Conservation (phyloP, 2,888 invertebrate genomes). For the Acleris sparsana region DNA sequence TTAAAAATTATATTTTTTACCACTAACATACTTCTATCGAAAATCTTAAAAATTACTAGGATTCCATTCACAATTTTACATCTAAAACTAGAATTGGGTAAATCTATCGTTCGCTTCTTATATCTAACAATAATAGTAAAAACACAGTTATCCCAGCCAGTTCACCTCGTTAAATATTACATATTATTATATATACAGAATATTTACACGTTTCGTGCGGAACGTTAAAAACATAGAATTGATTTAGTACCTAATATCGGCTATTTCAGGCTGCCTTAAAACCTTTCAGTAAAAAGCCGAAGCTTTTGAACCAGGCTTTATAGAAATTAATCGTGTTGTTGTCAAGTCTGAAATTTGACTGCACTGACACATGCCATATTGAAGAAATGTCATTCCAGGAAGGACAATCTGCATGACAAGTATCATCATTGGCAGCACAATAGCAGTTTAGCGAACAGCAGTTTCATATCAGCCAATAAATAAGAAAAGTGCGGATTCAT, state of each 20-base stretch:
- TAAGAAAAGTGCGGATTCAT: too few relatives aligned
- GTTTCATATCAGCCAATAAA: too few relatives aligned
- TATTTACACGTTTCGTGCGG: constrained; percentile 30
- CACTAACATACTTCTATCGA: constrained; percentile 52
- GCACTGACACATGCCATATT: too few relatives aligned
- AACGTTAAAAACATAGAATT: constrained; percentile 5
- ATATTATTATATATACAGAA: constrained; percentile 34
- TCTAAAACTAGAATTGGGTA: constrained; percentile 49
- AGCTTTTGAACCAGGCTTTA: too few relatives aligned
- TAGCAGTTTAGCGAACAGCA: too few relatives aligned
- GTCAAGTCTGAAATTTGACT: too few relatives aligned
- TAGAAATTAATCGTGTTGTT: too few relatives aligned
- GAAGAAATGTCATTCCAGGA: too few relatives aligned
- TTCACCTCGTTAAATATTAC: constrained; percentile 31
- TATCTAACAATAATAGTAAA: constrained; percentile 40
- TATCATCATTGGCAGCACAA: too few relatives aligned
- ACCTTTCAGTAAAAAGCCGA: too few relatives aligned
- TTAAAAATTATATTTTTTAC: constrained; percentile 46
- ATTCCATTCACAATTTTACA: constrained; percentile 73
- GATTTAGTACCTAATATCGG: not conserved
- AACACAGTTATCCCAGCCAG: constrained; percentile 34
- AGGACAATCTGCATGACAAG: too few relatives aligned
- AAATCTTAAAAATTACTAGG: constrained; percentile 73
- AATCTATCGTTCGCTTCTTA: constrained; percentile 54
- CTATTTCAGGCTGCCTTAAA: too few relatives aligned